Percentiles rank a stretch among this genome's conserved stretches.
Evolutionary conservation across 2,888 invertebrate species (phyloP).

Genomic region (Lymantria dispar): DNA sequence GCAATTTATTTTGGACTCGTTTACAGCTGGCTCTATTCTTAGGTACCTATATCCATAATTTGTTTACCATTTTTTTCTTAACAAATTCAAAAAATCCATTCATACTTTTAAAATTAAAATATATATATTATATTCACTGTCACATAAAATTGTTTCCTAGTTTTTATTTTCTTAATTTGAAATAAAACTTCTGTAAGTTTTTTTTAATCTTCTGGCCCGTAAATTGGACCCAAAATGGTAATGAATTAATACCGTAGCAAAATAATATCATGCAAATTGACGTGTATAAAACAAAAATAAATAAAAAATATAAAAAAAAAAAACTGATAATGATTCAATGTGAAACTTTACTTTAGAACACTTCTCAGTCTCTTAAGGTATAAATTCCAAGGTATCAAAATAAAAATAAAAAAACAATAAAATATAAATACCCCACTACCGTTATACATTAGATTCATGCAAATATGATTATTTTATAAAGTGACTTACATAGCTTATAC

Average conservation of each 20-base stretch:
- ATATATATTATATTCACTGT: too few relatives aligned
- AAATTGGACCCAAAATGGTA: constrained; percentile 43
- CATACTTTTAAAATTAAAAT: too few relatives aligned
- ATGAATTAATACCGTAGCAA: constrained; percentile 25
- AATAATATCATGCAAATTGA: constrained; percentile 13
- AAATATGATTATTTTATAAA: constrained; percentile 20
- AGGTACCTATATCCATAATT: too few relatives aligned
- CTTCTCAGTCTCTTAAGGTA: constrained; percentile 78
- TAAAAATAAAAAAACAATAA: constrained; percentile 25
- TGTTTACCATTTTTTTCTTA: too few relatives aligned
- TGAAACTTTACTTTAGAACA: constrained; percentile 73
- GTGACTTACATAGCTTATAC: constrained; percentile 22
- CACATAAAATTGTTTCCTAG: too few relatives aligned
- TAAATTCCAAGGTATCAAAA: constrained; percentile 57
- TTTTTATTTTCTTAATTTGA: too few relatives aligned
- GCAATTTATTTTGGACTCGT: too few relatives aligned
- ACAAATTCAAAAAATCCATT: too few relatives aligned
- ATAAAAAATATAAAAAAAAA: constrained; percentile 18
- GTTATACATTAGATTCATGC: constrained; percentile 22
- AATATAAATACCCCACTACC: constrained; percentile 17
- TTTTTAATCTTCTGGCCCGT: constrained; percentile 35
- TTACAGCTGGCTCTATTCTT: too few relatives aligned
- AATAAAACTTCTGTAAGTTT: too few relatives aligned
- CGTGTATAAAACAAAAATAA: constrained; percentile 17
- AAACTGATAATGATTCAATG: constrained; percentile 36